These are phyloP conservation scores for Sipha flava DNA, from an alignment of 1,140 invertebrate species.

Conservation along the genomic window DNA sequence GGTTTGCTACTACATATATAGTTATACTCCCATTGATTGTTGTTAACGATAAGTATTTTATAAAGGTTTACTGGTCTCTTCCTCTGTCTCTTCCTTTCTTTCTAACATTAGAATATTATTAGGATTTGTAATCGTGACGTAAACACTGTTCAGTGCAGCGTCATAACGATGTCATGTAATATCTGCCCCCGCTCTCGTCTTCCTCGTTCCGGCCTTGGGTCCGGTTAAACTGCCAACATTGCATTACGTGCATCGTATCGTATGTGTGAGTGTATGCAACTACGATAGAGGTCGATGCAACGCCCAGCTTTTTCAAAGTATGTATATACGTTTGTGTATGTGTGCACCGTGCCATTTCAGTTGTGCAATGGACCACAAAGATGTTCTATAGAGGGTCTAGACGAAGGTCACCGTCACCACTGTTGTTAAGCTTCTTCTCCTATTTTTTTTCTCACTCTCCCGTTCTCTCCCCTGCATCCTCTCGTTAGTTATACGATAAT, in stretches of 20 bases:
- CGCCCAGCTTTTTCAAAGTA: neutral
- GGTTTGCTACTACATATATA: too few relatives aligned
- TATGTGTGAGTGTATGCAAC: neutral
- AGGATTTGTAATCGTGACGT: neutral
- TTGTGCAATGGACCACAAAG: constrained; percentile 15
- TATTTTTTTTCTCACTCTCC: neutral
- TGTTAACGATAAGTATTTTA: neutral
- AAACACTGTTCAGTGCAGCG: neutral
- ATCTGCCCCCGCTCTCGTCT: neutral
- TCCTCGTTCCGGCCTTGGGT: neutral
- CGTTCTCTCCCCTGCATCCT: neutral
- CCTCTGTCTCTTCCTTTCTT: neutral
- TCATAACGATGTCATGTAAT: neutral
- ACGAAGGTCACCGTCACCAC: neutral
- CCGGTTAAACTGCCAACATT: neutral
- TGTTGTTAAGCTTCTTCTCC: too few relatives aligned
- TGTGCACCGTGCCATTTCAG: neutral
- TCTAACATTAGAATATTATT: neutral
- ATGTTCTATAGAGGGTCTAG: neutral
- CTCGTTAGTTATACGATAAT: neutral
- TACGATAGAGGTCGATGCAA: neutral
- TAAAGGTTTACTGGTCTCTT: neutral
- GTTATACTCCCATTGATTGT: too few relatives aligned
- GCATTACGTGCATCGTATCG: neutral
- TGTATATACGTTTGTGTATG: neutral